phyloP scores from a whole-genome alignment of 2,113 vertebrate genomes.

The Paramisgurnus dabryanus region DNA sequence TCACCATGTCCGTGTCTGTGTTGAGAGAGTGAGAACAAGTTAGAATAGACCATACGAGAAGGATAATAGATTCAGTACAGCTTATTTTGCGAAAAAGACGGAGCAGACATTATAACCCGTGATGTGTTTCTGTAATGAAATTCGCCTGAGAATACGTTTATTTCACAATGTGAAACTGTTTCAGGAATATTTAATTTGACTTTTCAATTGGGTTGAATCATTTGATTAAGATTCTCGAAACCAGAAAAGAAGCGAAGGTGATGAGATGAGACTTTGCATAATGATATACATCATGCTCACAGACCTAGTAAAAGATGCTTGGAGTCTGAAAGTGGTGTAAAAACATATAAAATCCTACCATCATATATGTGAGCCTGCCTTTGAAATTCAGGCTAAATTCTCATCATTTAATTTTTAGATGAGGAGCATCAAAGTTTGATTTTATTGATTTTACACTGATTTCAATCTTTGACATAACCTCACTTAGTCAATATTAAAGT shows the following conservation, averaged over 20 bases:
- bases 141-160: constrained; percentile 50
- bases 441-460: too few species aligned
- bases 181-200: constrained; percentile 55
- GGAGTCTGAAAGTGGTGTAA: not conserved
- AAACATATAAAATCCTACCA: too few species aligned
- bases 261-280: constrained; percentile 47
- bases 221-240: constrained; percentile 52
- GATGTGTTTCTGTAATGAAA: constrained; percentile 52
- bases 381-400: too few species aligned
- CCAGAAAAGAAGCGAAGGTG: constrained; percentile 22
- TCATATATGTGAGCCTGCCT: too few species aligned
- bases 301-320: not conserved
- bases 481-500: too few species aligned
- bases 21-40: constrained; percentile 17
- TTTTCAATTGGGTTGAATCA: constrained; percentile 60
- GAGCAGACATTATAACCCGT: constrained; percentile 43
- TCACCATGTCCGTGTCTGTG: constrained; percentile 29
- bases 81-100: constrained; percentile 45
- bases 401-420: too few species aligned
- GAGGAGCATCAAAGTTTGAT: too few species aligned
- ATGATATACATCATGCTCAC: constrained; percentile 8
- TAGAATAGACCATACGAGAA: constrained; percentile 32
- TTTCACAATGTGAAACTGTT: constrained; percentile 43
- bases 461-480: too few species aligned
- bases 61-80: constrained; percentile 58